Base-by-base conservation (phyloP, 2,888 invertebrate species). In the Idaea straminata region DNA sequence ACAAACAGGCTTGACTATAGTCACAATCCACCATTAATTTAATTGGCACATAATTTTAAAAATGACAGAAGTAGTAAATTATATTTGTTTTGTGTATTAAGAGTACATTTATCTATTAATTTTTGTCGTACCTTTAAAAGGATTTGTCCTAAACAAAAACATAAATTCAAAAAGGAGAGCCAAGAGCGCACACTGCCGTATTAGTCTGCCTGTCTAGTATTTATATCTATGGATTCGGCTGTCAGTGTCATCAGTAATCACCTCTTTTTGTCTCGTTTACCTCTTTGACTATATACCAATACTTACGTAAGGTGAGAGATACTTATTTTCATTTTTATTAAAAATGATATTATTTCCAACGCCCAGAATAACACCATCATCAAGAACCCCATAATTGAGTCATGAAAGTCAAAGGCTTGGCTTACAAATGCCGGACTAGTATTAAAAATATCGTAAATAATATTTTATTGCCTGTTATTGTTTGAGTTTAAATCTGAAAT, bases 341-440 rank as follows among this genome's bases (percentile, higher is more conserved):
- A 47, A 47, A 10, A 7, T 13, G 47, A 47, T 47, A 13, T 47
- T 47, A 4, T 10, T 10, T 13, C 47, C 7, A 13, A 36, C 36
- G 10, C 10, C 7, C 47, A 47, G 47, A 47, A 77, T 78, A 83
- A 84, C 84, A 82, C 86, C 47, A 10, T 86, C 82, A 76, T 76
- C 74, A 65, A 73, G 36, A 57, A 67, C 69, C 68, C 69, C 71
- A 70, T 86, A 86, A 86, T 85, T 82, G 84, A 87, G 85, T 79
- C 82, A 76, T 86, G 83, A 80, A 83, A 80, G 74, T 72, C 73
- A 71, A 81, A 81, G 71, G 70, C 66, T 64, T 64, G 72, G 72
- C 77, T 79, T 78, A 74, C 73, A 74, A 74, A 47, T 47, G 10
- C 13, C 10, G 47, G 47, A 47, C 47, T 47, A 47, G 13, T 47